These are phyloP conservation scores for Manduca sexta DNA, from an alignment of 1,140 invertebrate genomes.

Conservation along the genomic window DNA sequence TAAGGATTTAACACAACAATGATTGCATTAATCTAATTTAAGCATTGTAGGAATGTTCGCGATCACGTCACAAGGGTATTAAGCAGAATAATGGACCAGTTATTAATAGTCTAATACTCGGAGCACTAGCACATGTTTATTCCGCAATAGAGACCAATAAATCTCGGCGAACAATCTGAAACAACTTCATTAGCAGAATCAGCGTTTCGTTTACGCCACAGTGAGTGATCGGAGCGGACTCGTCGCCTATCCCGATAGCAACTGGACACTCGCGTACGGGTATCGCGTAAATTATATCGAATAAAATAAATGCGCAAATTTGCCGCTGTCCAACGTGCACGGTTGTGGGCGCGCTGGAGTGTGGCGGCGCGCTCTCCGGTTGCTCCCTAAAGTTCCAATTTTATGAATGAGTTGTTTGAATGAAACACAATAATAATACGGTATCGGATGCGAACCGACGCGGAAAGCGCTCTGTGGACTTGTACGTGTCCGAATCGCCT, in stretches of 20 bases:
- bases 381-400: conserved; percentile 52
- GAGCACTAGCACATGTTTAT: conserved; percentile 46
- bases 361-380: conserved; percentile 39
- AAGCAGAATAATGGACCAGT: conserved; percentile 43
- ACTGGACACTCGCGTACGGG: neutral
- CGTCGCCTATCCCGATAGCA: conserved; percentile 5
- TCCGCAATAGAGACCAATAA: conserved; percentile 41
- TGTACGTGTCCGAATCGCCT: conserved; percentile 25
- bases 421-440: conserved; percentile 59
- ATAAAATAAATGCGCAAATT: conserved; percentile 17
- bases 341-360: conserved; percentile 42
- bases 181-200: conserved; percentile 52
- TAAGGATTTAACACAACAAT: neutral
- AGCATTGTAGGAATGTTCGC: conserved; percentile 36
- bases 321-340: conserved; percentile 12
- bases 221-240: conserved; percentile 26
- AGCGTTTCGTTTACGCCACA: conserved; percentile 15
- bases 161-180: conserved; percentile 42
- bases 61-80: conserved; percentile 37
- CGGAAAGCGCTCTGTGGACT: conserved; percentile 29
- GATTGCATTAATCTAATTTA: conserved; percentile 40
- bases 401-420: conserved; percentile 70
- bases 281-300: conserved; percentile 11
- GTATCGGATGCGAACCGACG: conserved; percentile 31
- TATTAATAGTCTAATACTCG: conserved; percentile 48